Evolutionary conservation across 2,797 vertebrate genomes (phyloP).

Genomic region (Vipera latastei): DNA sequence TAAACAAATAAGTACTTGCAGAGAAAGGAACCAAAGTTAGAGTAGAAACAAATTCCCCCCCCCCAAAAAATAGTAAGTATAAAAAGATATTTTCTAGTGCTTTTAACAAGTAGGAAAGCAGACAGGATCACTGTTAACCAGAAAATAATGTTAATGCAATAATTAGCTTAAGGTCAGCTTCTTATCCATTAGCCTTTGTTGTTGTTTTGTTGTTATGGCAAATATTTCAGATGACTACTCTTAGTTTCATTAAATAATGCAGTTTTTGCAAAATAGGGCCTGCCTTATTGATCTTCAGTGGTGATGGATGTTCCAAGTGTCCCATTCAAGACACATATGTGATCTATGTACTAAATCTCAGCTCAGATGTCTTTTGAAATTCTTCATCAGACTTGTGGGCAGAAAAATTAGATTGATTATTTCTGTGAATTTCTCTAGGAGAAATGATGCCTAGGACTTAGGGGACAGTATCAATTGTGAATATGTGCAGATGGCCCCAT

Average conservation of each 20-base stretch:
- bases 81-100: slow-evolving; percentile 48
- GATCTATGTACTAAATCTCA: neutral
- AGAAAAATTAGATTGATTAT: neutral
- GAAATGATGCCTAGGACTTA: too few relatives aligned
- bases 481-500: too few relatives aligned
- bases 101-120: slow-evolving; percentile 51
- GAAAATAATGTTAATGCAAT: slow-evolving; percentile 13
- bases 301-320: neutral
- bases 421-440: neutral
- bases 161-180: slow-evolving; percentile 29
- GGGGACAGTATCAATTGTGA: too few relatives aligned
- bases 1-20: slow-evolving; percentile 55
- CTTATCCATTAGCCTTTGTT: neutral
- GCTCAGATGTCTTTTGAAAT: too few relatives aligned
- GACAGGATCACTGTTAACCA: slow-evolving; percentile 32
- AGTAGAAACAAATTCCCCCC: slow-evolving; percentile 21
- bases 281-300: neutral
- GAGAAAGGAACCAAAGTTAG: slow-evolving; percentile 44
- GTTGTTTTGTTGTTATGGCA: neutral
- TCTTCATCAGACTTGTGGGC: too few relatives aligned
- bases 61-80: slow-evolving; percentile 10
- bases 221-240: neutral
- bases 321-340: neutral
- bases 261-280: neutral
- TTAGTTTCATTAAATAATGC: neutral